Base-by-base conservation (phyloP, 2,888 invertebrate species). In the Polyommatus iphigenia region DNA sequence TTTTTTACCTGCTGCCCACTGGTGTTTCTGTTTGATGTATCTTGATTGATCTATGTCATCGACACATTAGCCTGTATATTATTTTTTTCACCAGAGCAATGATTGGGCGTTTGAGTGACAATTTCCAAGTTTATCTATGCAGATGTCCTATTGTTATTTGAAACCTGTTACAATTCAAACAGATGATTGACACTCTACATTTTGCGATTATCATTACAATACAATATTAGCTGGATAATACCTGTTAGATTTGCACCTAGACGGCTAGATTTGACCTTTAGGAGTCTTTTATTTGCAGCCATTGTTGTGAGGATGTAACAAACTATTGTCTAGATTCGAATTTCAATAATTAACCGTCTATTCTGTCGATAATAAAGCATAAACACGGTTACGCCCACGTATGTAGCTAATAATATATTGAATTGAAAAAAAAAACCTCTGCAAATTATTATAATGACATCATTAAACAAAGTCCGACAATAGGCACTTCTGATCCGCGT, bases 101-200 rank as follows among this genome's bases (percentile, higher is more conserved):
- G 84, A 85, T 85, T 85, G 86, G 86, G 83, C 75, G 84, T 85
- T 83, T 88, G 90, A 90, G 89, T 89, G 90, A 91, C 91, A 89
- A 86, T 85, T 86, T 87, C 88, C 88, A 87, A 87, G 85, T 84
- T 87, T 87, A 87, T 89, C 84, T 86, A 87, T 87, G 89, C 91
- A 89, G 87, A 90, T 91, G 90, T 88, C 85, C 85, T 83, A 87
- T 84, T 86, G 90, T 89, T 91, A 92, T 92, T 91, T 89, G 91
- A 92, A 91, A 90, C 83, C 83, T 84, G 85, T 85, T 84, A 62
- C 62, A 10, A 24, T 86, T 86, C 87, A 88, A 89, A 88, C 85
- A 88, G 86, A 85, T 89, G 89, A 90, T 85, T 90, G 90, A 90
- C 89, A 88, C 83, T 85, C 82, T 85, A 82, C 86, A 85, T 46